Evolutionary conservation across 2,888 invertebrate species (phyloP).

Genomic region (Ptilodon capucinus): DNA sequence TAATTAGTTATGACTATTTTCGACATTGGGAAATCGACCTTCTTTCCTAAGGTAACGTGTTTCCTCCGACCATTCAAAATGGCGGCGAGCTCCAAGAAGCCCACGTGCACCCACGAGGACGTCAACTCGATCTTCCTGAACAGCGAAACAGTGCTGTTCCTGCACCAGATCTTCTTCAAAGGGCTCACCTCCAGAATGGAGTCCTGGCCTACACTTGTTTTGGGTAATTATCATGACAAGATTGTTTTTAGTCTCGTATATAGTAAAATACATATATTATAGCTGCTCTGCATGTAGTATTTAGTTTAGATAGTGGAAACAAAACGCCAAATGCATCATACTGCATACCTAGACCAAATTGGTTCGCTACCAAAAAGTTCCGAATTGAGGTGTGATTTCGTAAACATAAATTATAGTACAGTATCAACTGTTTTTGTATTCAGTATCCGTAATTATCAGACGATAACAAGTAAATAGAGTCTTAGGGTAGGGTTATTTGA

Average conservation of each 20-base stretch:
- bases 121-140: conserved; percentile 97
- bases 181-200: conserved; percentile 95
- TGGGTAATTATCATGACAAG: conserved; percentile 84
- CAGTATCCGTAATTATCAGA: too few species aligned
- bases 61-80: conserved; percentile 95
- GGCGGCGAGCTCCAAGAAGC: conserved; percentile 96
- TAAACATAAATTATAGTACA: too few species aligned
- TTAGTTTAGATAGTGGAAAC: too few species aligned
- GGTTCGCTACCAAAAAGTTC: too few species aligned
- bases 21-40: background rate
- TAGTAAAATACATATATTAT: background rate
- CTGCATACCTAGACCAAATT: too few species aligned
- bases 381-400: too few species aligned
- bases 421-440: too few species aligned
- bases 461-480: too few species aligned
- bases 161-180: conserved; percentile 97
- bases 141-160: conserved; percentile 94
- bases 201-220: conserved; percentile 95
- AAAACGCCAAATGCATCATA: too few species aligned
- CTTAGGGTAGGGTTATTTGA: too few species aligned
- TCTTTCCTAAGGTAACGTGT: conserved; percentile 84
- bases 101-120: conserved; percentile 96
- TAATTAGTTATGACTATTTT: too few species aligned
- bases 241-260: background rate
- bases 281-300: background rate